Evolutionary conservation across 2,888 invertebrate species (phyloP), one percentile per base, ranked within the genome.

Genomic region (Chirona hameri): DNA sequence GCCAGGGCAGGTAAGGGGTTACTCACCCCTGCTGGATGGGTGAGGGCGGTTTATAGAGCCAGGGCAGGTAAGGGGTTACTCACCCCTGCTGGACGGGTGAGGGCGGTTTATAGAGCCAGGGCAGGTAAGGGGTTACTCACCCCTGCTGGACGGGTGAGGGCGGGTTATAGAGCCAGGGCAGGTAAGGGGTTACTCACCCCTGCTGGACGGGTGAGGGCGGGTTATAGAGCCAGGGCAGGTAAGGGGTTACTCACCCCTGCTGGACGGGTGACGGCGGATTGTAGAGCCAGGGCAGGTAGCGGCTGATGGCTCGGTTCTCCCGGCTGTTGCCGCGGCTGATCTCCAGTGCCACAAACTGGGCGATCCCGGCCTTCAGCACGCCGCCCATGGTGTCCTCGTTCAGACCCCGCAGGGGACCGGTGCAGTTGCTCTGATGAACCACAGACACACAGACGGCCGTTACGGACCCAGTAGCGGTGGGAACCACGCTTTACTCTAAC

Each of bases 351-450:
- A 98, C 86, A 85, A 88, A 90, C 87, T 91, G 90, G 24, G 85
- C 84, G 52, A 85, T 72, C 31, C 84, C 85, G 76, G 98, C 97
- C 89, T 99, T 99, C 82, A 99, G 91, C 81, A 97, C 95, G 0
- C 98, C 98, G 0, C 99, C 99, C 48, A 99, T 89, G 0, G 98
- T 98, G 88, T 99, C 98, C 88, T 98, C 98, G 88, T 97, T 96
- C 84, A 97, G 89, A 83, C 95, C 94, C 87, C 76, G 76, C 76
- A 76, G 39, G 21, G 76, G 76, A 10, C 76, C 76, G 0, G 15
- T 29, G 76, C 76, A 76, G 39, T 76, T 76, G 10, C 76, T 76
- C 76, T 76, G 76, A 1, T 10, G n/a, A n/a, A n/a, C n/a, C n/a
- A n/a, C n/a, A n/a, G n/a, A n/a, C n/a, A n/a, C n/a, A n/a, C n/a